Base-by-base conservation (phyloP, 2,888 invertebrate species). In the Criorhina ranunculi region DNA sequence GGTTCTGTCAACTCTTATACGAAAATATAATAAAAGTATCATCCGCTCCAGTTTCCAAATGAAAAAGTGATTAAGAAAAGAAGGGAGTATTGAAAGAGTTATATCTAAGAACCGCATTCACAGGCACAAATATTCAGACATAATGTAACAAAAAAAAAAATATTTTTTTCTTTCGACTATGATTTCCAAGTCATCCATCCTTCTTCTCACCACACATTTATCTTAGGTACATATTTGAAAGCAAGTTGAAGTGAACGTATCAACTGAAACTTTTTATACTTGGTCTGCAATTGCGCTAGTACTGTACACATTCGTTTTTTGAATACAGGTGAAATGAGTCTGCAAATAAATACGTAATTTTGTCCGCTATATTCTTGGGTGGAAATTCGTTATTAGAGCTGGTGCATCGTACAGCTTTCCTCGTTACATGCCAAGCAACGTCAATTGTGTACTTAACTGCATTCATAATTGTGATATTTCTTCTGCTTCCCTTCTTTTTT, bases 361-460 rank as follows among this genome's bases (percentile, higher is more conserved):
- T 40, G 66, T 66, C 51, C 35, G 15, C 66, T 49, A 66, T 29
- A 35, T 51, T 15, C 51, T 40, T 51, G 15, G 35, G 2, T 64
- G 29, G 15, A 29, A 42, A 29, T 29, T 29, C 8, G 9, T 24
- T 29, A 9, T 29, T 57, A 19, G 19, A 37, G 29, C 40, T 59
- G 31, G 31, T 53, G 44, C 49, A 60, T 19, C 35, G 49, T 64
- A 35, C 19, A 17, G 3, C 24, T 35, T 19, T 35, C 35, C 49
- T 40, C 51, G 60, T 60, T 49, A 51, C 51, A 51, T 51, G 46
- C 33, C 69, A 85, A 76, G 78, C 80, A 82, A 82, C 77, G 77
- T 82, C 87, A 82, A 86, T 87, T 86, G 86, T 86, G 77, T 85
- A 82, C 81, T 85, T 85, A 86, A 85, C 80, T 81, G 78, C 77